These are phyloP conservation scores for Notamacropus eugenii DNA, from an alignment of 2,797 vertebrate species.

Conservation along the genomic window DNA sequence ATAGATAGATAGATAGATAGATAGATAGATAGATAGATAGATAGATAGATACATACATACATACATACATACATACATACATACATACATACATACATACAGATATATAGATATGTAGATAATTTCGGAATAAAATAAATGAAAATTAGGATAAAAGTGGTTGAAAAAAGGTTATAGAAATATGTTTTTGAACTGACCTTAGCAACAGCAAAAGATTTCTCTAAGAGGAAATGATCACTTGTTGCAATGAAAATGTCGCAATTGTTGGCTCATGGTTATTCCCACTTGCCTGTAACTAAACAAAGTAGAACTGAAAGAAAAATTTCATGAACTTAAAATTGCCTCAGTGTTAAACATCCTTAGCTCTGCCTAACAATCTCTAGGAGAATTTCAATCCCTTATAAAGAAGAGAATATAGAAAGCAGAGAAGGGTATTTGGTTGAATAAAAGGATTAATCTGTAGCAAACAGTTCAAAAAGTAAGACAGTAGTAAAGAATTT, in stretches of 20 bases:
- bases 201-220: conserved; percentile 12
- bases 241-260: neutral
- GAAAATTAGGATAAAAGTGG: neutral
- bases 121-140: neutral
- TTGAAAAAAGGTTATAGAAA: too few species aligned
- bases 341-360: neutral
- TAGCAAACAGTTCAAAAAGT: neutral
- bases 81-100: too few species aligned
- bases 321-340: neutral
- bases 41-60: too few species aligned
- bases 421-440: neutral
- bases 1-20: too few species aligned
- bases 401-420: neutral
- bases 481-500: neutral
- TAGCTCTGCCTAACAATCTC: neutral
- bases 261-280: neutral
- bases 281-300: neutral
- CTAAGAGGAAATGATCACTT: neutral
- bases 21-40: too few species aligned
- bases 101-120: too few species aligned
- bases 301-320: neutral
- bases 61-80: too few species aligned
- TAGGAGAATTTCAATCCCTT: neutral
- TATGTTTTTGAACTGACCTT: neutral
- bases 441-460: neutral